Evolutionary conservation across 2,113 vertebrate genomes (phyloP).

Genomic region (Leptodactylus fuscus): DNA sequence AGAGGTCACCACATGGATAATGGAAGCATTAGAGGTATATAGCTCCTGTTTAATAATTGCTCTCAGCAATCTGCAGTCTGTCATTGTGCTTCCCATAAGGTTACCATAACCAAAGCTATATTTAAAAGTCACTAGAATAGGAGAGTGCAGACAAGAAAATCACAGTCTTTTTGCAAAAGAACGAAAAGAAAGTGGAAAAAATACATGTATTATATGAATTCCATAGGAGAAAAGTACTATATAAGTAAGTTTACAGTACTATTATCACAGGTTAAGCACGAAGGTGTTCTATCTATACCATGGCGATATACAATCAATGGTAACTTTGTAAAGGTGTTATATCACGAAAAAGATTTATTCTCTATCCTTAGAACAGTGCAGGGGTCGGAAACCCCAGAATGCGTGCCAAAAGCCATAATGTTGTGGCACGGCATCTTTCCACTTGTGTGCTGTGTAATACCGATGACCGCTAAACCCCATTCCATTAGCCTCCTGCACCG

Average conservation of each 20-base stretch:
- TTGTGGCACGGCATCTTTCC: too few species aligned
- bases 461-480: too few species aligned
- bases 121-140: slow-evolving; percentile 9
- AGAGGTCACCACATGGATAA: neutral
- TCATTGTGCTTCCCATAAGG: slow-evolving; percentile 39
- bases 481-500: too few species aligned
- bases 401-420: too few species aligned
- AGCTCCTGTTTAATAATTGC: slow-evolving; percentile 36
- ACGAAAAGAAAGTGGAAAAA: neutral
- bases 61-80: neutral
- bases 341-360: too few species aligned
- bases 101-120: slow-evolving; percentile 10
- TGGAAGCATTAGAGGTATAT: slow-evolving; percentile 7
- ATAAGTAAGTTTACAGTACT: neutral
- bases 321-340: neutral
- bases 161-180: neutral
- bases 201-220: neutral
- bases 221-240: slow-evolving; percentile 9
- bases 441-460: too few species aligned
- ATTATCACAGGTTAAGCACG: neutral
- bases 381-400: too few species aligned
- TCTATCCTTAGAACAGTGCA: too few species aligned
- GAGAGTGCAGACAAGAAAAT: slow-evolving; percentile 1
- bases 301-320: neutral
- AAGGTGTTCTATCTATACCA: neutral